Base-by-base conservation (phyloP, 2,888 invertebrate species). In the Lydus trimaculatus region DNA sequence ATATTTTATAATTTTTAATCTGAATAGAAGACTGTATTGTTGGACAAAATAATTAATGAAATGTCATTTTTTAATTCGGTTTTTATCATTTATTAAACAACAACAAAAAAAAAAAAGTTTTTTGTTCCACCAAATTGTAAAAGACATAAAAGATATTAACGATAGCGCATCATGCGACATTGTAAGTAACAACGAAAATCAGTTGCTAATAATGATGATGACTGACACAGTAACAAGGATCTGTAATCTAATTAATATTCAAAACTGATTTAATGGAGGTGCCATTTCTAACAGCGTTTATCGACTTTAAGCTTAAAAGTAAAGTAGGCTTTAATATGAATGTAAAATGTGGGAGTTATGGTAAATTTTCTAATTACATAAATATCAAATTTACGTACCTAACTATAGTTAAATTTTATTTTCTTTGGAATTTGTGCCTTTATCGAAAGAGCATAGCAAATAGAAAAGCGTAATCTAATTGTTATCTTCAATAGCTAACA, bases 221-320 rank as follows among this genome's bases (percentile, higher is more conserved):
- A 71, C 59, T 67, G 73, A 73, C 74, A 13, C n/a, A 20, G 67
- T 66, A 71, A 73, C 75, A 73, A 72, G 73, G 72, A 64, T 64
- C 70, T 64, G 52, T 76, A 74, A 76, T 75, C 70, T 73, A 73
- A 76, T 76, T 76, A 75, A 73, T 75, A 75, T 74, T 72, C 67
- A 66, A 48, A 74, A 75, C 72, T 73, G 75, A 76, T 75, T 76
- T 75, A 76, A 75, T 75, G 73, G 72, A 73, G 68, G 69, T 70
- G 73, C 75, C 75, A 74, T 75, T 75, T 75, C 73, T 69, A 71
- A 65, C 67, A 72, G 20, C 20, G 20, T n/a, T 43, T 43, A 36
- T 13, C n/a, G 11, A 17, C n/a, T 48, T 17, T 48, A 20, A 20
- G 20, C 20, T 48, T 48, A 48, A 48, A 20, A 20, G 48, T 48